Base-by-base conservation (phyloP, 2,888 invertebrate genomes). In the Agapetus fuscipes region DNA sequence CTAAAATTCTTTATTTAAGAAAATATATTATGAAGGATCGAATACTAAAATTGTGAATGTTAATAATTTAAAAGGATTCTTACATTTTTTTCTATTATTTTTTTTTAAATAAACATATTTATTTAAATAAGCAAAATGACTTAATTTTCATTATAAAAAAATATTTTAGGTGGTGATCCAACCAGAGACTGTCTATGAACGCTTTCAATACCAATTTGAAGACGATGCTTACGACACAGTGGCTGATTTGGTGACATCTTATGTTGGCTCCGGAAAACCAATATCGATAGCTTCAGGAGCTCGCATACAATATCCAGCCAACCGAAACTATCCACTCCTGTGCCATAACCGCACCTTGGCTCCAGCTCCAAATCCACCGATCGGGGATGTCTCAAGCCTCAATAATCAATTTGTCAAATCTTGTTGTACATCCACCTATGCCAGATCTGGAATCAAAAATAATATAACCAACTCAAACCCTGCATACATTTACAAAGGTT, bases 161-260 rank as follows among this genome's bases (percentile, higher is more conserved):
- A n/a, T n/a, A n/a, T n/a, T 61, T 4, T 56, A 87, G 87, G 79
- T 85, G 46, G 74, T 86, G 2, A 74, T 88, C 2, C 88, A 90
- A 54, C 87, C 88, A 0, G 87, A 90, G 53, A 91, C 91, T 0
- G 89, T 91, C 3, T 93, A 93, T 60, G 90, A 93, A 61, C 72
- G 86, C 50, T 82, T 90, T 17, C 89, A 93, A 57, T 95, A 86
- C 59, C 88, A 90, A 56, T 91, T 95, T 58, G 95, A 95, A 61
- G 91, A 91, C 55, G 89, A 91, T 57, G 82, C 87, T 1, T 95
- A 91, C 56, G 89, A 89, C 56, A 90, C 90, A 2, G 88, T 95
- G 13, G 86, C 91, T 1, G 91, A 93, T 60, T 74, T 96, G 39
- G 90, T 95, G 47, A 91, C 91, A 4, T 91, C 83, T 49, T 94